Evolutionary conservation across 2,113 vertebrate species (phyloP).

Genomic region (Oncorhynchus masou): DNA sequence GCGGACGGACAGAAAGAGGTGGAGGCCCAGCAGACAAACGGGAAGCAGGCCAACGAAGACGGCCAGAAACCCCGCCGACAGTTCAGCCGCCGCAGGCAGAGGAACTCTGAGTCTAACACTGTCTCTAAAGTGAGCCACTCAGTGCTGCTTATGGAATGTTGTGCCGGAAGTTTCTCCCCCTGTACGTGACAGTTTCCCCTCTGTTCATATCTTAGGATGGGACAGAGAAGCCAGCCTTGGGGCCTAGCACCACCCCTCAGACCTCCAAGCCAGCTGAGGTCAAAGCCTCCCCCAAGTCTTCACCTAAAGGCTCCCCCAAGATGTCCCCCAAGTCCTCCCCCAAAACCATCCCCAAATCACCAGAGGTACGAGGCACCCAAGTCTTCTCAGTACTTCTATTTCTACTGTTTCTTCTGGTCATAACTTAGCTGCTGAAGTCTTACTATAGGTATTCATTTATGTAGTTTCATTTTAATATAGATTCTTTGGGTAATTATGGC

Average conservation of each 20-base stretch:
- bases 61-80: conserved; percentile 77
- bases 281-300: conserved; percentile 52
- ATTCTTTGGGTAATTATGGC: no score
- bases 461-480: no score
- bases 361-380: conserved; percentile 50
- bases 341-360: conserved; percentile 19
- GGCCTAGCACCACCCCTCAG: conserved; percentile 57
- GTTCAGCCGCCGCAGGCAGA: conserved; percentile 78
- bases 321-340: conserved; percentile 46
- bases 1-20: conserved; percentile 40
- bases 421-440: not conserved
- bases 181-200: not conserved
- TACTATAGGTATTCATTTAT: no score
- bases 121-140: conserved; percentile 71
- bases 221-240: conserved; percentile 67
- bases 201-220: conserved; percentile 56
- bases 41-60: conserved; percentile 68
- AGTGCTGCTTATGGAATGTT: no score
- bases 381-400: not conserved
- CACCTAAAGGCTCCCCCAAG: conserved; percentile 48
- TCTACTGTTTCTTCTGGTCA: not conserved
- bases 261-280: conserved; percentile 50
- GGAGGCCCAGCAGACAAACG: conserved; percentile 61
- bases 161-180: no score
- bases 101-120: conserved; percentile 74